Conservation (phyloP, 1,140 invertebrate genomes). For the Holcopasites calliopsidis region DNA sequence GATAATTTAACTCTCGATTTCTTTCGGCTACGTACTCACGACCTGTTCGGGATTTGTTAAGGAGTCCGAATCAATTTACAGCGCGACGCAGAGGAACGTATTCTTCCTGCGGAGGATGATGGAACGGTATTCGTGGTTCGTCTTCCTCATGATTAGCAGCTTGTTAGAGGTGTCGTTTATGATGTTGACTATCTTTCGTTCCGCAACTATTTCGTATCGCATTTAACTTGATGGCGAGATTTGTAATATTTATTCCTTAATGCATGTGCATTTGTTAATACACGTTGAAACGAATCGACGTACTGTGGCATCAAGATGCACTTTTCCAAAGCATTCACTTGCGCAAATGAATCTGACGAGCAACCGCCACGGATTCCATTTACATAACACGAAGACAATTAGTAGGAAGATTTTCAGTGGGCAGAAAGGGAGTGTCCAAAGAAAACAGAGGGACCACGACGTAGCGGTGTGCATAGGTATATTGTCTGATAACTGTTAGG, state of each 20-base stretch:
- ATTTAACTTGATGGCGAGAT: no score
- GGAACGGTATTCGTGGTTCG: neutral
- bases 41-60: constrained; percentile 8
- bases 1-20: constrained; percentile 63
- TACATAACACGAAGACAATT: no score
- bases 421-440: neutral
- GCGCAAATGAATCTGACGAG: no score
- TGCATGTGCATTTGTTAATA: no score
- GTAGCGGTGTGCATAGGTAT: constrained; percentile 37
- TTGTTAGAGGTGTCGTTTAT: no score
- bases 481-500: constrained; percentile 35
- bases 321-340: no score
- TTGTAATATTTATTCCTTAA: no score
- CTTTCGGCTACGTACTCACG: constrained; percentile 20
- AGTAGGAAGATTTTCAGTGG: neutral
- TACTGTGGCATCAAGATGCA: no score
- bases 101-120: no score
- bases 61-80: constrained; percentile 12
- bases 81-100: neutral
- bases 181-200: neutral
- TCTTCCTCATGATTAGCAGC: neutral
- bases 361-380: no score
- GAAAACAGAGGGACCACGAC: constrained; percentile 31
- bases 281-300: no score
- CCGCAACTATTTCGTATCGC: neutral